Evolutionary conservation across 2,797 vertebrate species (phyloP), one percentile per base, ranked within the genome.

Genomic region (Gymnocypris eckloni): DNA sequence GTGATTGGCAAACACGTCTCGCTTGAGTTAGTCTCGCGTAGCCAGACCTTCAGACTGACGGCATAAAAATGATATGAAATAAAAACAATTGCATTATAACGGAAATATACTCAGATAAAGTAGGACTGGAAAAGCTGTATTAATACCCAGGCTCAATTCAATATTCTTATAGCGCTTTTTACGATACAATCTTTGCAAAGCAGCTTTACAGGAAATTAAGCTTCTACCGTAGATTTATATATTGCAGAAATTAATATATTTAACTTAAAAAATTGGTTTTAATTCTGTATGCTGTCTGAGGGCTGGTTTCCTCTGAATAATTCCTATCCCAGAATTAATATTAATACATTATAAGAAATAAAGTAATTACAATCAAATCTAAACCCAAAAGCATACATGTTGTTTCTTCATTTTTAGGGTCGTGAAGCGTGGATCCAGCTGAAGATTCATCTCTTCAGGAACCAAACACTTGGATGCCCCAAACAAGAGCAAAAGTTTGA

Each of bases 391-490:
- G 28, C 39, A 67, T 67, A 45, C 61, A 12, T 11, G 43, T 18
- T n/a, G 0, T 45, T 48, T 20, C 59, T 6, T 72, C 0, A 12
- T 64, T 85, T 66, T 79, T 88, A 95, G 95, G 91, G 73, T 11
- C 89, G 91, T 48, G 90, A 96, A 91, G 90, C 93, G 1, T 94
- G 91, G 94, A 90, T 94, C n/a, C 95, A 96, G 92, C 86, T 95
- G 79, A 95, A 96, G 92, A 89, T 95, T 71, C 77, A 28, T 15
- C 33, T 96, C 81, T 91, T 90, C 10, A 91, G 50, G 5, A 95
- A 95, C 84, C 75, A 94, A 37, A 95, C 94, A 0, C 0, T 93
- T 0, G 93, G 94, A 85, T 96, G 95, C 3, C 4, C 76, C 1
- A 85, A 72, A 48, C 64, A 69, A 61, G 66, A 3, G 0, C 22